phyloP scores from a whole-genome alignment of 1,140 invertebrate species.

The Brachionus plicatilis region DNA sequence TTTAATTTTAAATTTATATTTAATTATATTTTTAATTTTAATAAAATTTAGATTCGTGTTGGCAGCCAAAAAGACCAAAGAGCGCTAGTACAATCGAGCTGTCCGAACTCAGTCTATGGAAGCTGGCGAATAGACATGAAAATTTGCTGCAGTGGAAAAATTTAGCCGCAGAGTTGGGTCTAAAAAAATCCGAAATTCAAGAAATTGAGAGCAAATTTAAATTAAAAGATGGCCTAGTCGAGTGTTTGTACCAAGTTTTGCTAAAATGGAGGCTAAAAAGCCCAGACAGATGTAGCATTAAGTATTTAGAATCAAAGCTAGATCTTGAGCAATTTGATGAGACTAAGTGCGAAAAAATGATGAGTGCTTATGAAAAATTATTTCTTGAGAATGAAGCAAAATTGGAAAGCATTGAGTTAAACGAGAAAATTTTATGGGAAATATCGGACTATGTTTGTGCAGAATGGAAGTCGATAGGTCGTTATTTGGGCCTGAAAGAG shows the following conservation, averaged over 20 bases:
- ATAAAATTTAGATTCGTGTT: background rate
- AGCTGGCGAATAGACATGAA: constrained; percentile 1
- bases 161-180: background rate
- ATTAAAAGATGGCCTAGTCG: constrained; percentile 8
- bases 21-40: background rate
- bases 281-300: background rate
- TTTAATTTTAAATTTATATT: background rate
- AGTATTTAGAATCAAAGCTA: background rate
- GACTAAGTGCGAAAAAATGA: background rate
- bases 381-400: background rate
- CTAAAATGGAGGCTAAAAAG: constrained; percentile 6
- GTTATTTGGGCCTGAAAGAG: background rate
- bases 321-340: background rate
- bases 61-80: background rate
- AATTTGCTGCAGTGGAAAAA: constrained; percentile 4
- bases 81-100: background rate
- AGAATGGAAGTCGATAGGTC: constrained; percentile 30
- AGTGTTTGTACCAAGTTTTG: constrained; percentile 30
- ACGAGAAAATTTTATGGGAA: constrained; percentile 20
- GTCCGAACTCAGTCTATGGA: background rate
- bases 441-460: background rate
- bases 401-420: background rate
- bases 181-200: background rate
- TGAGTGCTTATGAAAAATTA: background rate
- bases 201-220: constrained; percentile 12